Base-by-base conservation (phyloP, 2,113 vertebrate species). In the Toxostoma redivivum region DNA sequence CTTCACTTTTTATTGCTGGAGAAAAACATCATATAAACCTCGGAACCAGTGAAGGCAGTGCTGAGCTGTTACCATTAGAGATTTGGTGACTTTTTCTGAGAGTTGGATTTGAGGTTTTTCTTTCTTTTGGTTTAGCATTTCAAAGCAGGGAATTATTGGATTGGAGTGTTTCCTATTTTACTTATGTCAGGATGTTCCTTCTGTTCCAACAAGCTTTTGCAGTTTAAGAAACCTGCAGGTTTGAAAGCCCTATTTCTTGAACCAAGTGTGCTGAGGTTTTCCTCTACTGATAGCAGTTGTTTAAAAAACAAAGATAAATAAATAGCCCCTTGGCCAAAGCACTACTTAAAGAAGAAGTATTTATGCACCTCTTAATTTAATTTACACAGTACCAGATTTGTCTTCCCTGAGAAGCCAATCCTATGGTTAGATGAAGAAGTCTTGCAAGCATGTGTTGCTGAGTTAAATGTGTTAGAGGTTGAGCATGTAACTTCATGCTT, bases 81-180 rank as follows among this genome's bases (percentile, higher is more conserved):
- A 31, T 9, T 44, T 0, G 0, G 16, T 44, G 40, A 9, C 10
- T 58, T 60, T 45, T 40, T n/a, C 16, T 31, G 35, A 23, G 23
- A 30, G 18, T 30, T 83, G 13, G 5, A 18, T 61, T 83, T 81
- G 67, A 35, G 37, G 5, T 16, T 87, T 64, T 80, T 30, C 33
- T 90, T 86, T 57, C 28, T 54, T 81, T 71, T 67, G 19, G 9
- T 74, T 90, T 64, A 72, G 28, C 65, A 22, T 94, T 95, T 87
- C 81, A 69, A 88, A 80, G 18, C 16, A 35, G 64, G 35, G 69
- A 58, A 72, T 94, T 76, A 72, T 10, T 92, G 71, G 57, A 77
- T 91, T 81, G 50, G 27, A 72, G 11, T 42, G 23, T 22, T 81
- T 78, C 42, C 44, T 45, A 19, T 50, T 61, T 84, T 88, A 73